Evolutionary conservation across 1,140 invertebrate genomes (phyloP), one percentile per base, ranked within the genome.

Genomic region (Drepana arcuata): DNA sequence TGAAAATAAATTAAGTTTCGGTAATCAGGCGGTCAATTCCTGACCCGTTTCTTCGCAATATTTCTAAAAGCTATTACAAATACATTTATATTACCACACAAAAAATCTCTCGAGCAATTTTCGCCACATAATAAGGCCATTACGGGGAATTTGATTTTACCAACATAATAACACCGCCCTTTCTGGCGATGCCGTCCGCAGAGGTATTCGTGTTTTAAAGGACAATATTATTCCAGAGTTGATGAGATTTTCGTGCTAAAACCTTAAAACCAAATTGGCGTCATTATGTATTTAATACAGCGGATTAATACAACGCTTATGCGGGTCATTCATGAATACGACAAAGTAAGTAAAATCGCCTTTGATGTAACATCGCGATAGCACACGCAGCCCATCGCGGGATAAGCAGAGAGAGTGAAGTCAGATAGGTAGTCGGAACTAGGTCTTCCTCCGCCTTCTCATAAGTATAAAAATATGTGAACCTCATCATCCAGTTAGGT

Each of bases 21-120:
- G 73, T 82, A 69, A 82, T 80, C 78, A 77, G 74, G 65, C 65
- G 66, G 62, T 46, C 64, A 64, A 62, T 58, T 57, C 52, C 67
- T 72, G 64, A 57, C 64, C 65, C 68, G 71, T 53, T 77, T 58
- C 73, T 68, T 79, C 57, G 78, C 77, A 75, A 78, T 82, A 79
- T 80, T 68, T 79, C 73, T 80, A 77, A 75, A 79, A 74, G 72
- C 77, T 77, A 79, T 79, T 81, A 79, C 78, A 78, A 82, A 82
- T 79, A 82, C 78, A 82, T 82, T 79, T 82, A 82, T 77, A 79
- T 71, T 61, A 61, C 71, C 64, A 50, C 65, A 77, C 72, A 82
- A 82, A 82, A 82, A 82, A 74, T 63, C 58, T 79, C 61, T 73
- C 62, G 65, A 52, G 63, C 74, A 82, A 82, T 82, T 82, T 82